Base-by-base conservation (phyloP, 2,797 vertebrate species). In the Nyctalus aviator region DNA sequence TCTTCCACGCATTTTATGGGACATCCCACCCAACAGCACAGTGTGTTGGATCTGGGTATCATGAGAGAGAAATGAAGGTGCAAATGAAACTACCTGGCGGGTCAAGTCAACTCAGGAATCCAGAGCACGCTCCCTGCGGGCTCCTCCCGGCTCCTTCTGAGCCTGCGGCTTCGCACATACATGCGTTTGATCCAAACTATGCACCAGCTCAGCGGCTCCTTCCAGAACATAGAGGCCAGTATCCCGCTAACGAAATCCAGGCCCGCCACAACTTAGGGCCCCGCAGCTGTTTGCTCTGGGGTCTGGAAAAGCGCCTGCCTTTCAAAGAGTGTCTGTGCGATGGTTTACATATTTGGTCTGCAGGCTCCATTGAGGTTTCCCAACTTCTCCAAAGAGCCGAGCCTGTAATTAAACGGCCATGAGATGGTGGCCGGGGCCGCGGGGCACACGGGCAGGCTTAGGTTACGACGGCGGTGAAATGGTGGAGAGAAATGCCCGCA, bases 321-420 rank as follows among this genome's bases (percentile, higher is more conserved):
- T 96, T 96, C 84, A 92, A 96, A 95, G 84, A 77, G 72, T 72
- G 92, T 89, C 92, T 94, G 78, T 44, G 59, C 57, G 88, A 94
- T 69, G 90, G 77, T 95, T 96, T 95, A 84, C 88, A 95, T 91
- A 92, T 91, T 93, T 91, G 95, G 76, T 91, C 91, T 95, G 77
- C 94, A 95, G 79, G 96, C 73, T 92, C 88, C 94, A 84, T 62
- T 92, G 92, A 92, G 82, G 90, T 95, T 96, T 93, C 85, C 64
- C 20, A 4, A 46, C 76, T 92, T 96, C 94, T 97, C 53, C 27
- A 84, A 94, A 97, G 94, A 89, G 81, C 88, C 48, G 87, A 89
- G 79, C 78, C 84, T 93, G 32, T 86, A 94, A 96, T 93, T 92
- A 93, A 93, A 94, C 66, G 76, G 71, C 95, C 76, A 87, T 73